Conservation (phyloP, 2,888 invertebrate genomes). For the Elegia similella region DNA sequence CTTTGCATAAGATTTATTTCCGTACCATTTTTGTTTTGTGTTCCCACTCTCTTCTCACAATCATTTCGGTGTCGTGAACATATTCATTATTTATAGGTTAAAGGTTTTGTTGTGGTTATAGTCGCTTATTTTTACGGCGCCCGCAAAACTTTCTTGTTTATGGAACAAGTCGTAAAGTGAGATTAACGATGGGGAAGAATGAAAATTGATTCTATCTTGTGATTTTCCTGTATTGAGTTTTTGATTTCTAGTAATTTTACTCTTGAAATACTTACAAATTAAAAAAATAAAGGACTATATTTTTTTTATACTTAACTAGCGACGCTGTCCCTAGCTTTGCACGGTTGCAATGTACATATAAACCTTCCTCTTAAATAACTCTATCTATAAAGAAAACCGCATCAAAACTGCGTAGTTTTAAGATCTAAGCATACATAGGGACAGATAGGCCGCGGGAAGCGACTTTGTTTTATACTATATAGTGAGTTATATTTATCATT, state of each 20-base stretch:
- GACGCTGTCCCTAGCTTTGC: too few species aligned
- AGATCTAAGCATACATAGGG: too few species aligned
- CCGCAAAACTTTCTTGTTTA: conserved; percentile 15
- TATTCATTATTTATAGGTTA: conserved; percentile 41
- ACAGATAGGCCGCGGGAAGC: too few species aligned
- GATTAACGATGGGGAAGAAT: conserved; percentile 14
- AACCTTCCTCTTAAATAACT: too few species aligned
- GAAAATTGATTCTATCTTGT: conserved; percentile 7
- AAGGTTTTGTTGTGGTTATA: conserved; percentile 15
- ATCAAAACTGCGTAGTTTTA: too few species aligned
- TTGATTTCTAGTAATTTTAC: background rate
- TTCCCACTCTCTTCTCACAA: conserved; percentile 27
- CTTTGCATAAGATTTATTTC: background rate
- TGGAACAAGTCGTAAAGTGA: conserved; percentile 14
- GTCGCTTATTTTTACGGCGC: conserved; percentile 16
- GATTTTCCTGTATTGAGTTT: background rate
- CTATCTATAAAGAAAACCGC: too few species aligned
- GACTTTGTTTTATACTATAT: too few species aligned
- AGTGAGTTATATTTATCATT: too few species aligned
- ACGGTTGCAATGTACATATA: too few species aligned
- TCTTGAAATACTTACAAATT: background rate
- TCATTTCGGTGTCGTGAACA: conserved; percentile 46
- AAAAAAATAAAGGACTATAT: too few species aligned
- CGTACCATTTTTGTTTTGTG: background rate
- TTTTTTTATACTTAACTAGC: too few species aligned